Conservation (phyloP, 2,113 vertebrate genomes). For the Indicator maculatus region DNA sequence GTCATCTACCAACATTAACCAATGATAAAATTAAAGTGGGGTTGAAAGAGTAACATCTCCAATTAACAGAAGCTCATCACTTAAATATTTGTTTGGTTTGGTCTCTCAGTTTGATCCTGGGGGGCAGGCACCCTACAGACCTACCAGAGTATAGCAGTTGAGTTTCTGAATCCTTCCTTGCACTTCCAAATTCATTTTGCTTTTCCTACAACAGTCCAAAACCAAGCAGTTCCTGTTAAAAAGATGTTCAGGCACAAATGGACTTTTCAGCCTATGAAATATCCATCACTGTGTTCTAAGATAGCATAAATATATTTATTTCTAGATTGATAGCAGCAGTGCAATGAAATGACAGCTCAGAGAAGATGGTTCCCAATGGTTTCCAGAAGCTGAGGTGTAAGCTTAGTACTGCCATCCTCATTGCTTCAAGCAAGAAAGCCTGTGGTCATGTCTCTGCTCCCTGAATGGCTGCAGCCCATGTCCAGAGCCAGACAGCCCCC, state of each 20-base stretch:
- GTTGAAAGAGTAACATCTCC: not conserved
- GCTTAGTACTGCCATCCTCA: not conserved
- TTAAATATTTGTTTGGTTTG: not conserved
- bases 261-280: not conserved
- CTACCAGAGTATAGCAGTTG: not conserved
- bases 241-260: not conserved
- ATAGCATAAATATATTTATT: not conserved
- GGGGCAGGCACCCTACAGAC: not conserved
- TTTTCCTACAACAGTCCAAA: not conserved
- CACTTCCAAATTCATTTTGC: not conserved
- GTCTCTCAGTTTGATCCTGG: not conserved
- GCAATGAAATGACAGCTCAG: not conserved
- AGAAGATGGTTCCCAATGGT: not conserved
- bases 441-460: not conserved
- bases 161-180: not conserved
- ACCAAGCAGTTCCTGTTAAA: not conserved
- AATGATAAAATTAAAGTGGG: conserved; percentile 5
- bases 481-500: accelerated
- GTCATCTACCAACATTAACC: conserved; percentile 16
- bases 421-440: not conserved
- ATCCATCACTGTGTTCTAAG: not conserved
- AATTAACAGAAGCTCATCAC: not conserved
- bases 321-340: not conserved
- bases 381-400: not conserved
- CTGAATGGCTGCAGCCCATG: not conserved